Conservation (phyloP, 2,797 vertebrate genomes). For the Pseudomugil gertrudae region DNA sequence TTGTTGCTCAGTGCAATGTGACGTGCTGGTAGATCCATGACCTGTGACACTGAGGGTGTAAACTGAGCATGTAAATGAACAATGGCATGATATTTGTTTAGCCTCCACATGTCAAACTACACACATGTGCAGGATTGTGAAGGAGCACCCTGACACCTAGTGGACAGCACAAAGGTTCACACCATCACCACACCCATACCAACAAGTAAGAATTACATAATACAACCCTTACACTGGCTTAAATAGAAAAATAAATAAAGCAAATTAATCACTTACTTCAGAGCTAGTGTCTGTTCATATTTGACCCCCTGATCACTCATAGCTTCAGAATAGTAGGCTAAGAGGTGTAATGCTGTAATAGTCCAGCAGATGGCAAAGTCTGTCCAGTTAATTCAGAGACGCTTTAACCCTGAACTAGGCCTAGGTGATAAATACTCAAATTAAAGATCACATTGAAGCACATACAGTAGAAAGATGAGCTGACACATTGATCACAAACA, state of each 20-base stretch:
- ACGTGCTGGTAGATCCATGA: constrained; percentile 7
- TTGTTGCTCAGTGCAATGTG: constrained; percentile 19
- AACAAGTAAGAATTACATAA: background rate
- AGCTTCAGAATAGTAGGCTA: background rate
- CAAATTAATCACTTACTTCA: background rate
- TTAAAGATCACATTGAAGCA: background rate
- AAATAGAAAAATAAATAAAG: background rate
- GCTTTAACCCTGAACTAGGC: constrained; percentile 51
- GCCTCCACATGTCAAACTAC: constrained; percentile 2
- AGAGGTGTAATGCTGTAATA: constrained; percentile 41
- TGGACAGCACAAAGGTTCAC: constrained; percentile 37
- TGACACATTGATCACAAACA: background rate
- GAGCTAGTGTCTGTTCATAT: background rate
- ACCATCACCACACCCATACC: constrained; percentile 24
- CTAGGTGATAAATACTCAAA: constrained; percentile 17
- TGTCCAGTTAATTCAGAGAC: constrained; percentile 39
- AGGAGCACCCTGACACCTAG: constrained; percentile 67
- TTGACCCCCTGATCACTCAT: background rate
- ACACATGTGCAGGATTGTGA: constrained; percentile 8
- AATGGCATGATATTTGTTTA: constrained; percentile 15
- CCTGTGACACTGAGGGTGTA: constrained; percentile 11
- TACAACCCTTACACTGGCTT: background rate
- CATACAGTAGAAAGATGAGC: background rate
- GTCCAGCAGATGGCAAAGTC: constrained; percentile 72
- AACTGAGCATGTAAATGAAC: constrained; percentile 23